phyloP scores from a whole-genome alignment of 2,888 invertebrate genomes.

The Nemapogon koenigi region DNA sequence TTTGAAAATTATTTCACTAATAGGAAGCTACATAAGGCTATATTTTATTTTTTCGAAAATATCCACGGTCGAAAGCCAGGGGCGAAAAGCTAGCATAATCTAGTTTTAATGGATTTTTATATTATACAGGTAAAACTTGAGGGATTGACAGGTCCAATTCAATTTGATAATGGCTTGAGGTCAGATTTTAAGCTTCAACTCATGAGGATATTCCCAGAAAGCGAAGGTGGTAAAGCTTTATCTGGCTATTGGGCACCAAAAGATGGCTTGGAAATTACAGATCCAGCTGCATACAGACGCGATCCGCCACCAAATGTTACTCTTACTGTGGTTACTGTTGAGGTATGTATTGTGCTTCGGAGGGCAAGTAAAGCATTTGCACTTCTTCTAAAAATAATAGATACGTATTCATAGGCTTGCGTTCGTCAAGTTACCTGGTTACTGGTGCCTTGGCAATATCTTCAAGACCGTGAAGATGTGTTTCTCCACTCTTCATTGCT shows the following conservation, averaged over 20 bases:
- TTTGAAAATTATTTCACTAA: no score
- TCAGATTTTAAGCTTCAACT: conserved; percentile 86
- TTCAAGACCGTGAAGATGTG: no score
- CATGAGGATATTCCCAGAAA: conserved; percentile 79
- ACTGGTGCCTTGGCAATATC: no score
- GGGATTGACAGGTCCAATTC: conserved; percentile 87
- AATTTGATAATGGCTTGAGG: conserved; percentile 85
- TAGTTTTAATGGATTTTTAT: conserved; percentile 7
- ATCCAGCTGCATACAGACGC: conserved; percentile 85
- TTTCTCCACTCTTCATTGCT: no score
- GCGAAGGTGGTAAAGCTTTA: conserved; percentile 67
- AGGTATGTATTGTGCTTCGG: conserved; percentile 67
- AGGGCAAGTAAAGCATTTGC: no score
- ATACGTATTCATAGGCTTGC: no score
- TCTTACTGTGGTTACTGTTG: conserved; percentile 87
- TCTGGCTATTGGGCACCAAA: conserved; percentile 84
- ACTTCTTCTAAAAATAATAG: no score
- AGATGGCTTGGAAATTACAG: conserved; percentile 80
- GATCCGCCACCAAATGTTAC: conserved; percentile 85
- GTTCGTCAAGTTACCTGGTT: no score
- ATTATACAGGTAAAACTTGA: conserved; percentile 74
- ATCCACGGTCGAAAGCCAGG: no score
- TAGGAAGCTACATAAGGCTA: no score
- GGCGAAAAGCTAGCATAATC: no score
- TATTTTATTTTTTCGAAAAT: no score